Conservation (phyloP, 1,140 invertebrate genomes). For the Calliphora vicina region DNA sequence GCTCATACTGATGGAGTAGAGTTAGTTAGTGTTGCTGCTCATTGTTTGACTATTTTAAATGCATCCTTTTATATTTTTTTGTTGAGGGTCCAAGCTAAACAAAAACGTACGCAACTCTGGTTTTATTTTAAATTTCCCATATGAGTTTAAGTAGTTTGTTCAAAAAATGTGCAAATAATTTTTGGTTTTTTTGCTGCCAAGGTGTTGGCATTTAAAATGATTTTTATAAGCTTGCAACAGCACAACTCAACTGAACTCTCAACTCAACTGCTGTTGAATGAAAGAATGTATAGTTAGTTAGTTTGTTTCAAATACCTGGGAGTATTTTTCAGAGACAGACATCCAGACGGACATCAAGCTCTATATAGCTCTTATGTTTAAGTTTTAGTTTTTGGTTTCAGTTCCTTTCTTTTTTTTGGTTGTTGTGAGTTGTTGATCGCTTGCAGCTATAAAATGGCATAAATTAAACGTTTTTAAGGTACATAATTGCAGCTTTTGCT, state of each 20-base stretch:
- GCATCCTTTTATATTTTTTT: neutral
- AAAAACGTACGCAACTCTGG: neutral
- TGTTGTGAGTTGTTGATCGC: neutral
- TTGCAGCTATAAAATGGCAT: constrained; percentile 25
- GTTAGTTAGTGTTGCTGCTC: too few relatives aligned
- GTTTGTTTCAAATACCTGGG: neutral
- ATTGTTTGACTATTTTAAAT: constrained; percentile 25
- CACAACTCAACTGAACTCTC: too few relatives aligned
- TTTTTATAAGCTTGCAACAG: neutral
- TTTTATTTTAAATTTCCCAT: neutral
- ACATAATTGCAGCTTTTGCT: constrained; percentile 25
- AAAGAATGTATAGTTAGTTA: too few relatives aligned
- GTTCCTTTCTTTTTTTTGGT: neutral
- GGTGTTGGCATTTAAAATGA: constrained; percentile 29
- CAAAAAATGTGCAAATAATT: neutral
- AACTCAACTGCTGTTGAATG: too few relatives aligned
- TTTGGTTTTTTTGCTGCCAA: neutral
- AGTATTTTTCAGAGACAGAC: neutral
- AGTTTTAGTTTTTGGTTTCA: neutral
- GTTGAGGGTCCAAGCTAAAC: too few relatives aligned
- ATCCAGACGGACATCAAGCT: neutral
- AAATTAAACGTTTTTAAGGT: constrained; percentile 28
- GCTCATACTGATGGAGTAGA: too few relatives aligned
- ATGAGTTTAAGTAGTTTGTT: constrained; percentile 2
- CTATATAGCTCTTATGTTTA: neutral